These are phyloP conservation scores for Crocodylus rhombifer DNA, from an alignment of 2,797 vertebrate species.

Conservation along the genomic window DNA sequence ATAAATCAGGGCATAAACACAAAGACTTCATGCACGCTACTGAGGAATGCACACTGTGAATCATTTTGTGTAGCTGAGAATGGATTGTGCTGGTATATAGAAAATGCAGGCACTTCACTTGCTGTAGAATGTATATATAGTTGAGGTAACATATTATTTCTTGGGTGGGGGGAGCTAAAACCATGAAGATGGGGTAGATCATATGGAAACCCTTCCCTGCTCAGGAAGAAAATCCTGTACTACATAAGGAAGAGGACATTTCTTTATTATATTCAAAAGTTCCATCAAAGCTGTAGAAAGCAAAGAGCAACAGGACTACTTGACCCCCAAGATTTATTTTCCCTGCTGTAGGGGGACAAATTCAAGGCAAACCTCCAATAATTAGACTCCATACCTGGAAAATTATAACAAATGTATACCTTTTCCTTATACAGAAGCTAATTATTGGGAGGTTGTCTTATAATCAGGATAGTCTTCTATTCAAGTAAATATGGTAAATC, in stretches of 20 bases:
- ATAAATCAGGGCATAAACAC: neutral
- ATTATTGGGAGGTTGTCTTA: too few relatives aligned
- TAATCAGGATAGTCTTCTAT: too few relatives aligned
- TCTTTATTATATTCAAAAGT: neutral
- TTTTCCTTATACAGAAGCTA: too few relatives aligned
- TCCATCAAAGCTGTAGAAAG: neutral
- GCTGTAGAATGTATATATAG: neutral
- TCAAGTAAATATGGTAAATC: too few relatives aligned
- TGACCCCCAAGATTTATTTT: too few relatives aligned
- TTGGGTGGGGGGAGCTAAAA: neutral
- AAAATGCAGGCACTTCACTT: neutral
- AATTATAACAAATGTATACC: too few relatives aligned
- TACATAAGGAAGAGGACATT: fast-evolving
- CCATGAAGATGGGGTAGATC: neutral
- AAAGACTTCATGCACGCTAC: neutral
- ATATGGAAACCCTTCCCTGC: fast-evolving
- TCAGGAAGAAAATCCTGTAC: fast-evolving
- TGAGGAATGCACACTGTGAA: neutral
- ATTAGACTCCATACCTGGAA: too few relatives aligned
- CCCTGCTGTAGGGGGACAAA: too few relatives aligned
- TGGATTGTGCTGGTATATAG: neutral
- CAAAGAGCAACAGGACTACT: too few relatives aligned
- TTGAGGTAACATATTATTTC: constrained; percentile 19
- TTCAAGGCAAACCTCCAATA: too few relatives aligned
- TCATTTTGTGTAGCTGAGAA: neutral